Conservation (phyloP, 2,797 vertebrate species). For the Acanthopagrus latus region DNA sequence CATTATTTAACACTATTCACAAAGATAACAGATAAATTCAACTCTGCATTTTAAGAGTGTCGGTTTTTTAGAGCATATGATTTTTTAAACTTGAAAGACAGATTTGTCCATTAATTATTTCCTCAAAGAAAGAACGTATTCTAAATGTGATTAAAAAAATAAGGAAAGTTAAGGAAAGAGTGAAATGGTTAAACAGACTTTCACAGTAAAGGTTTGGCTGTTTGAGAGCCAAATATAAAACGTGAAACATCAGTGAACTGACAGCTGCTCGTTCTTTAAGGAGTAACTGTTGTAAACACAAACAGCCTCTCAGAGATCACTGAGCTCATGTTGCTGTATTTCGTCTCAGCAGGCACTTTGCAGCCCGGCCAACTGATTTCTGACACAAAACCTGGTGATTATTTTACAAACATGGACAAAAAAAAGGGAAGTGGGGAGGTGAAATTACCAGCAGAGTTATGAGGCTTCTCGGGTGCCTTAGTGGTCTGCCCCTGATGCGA, state of each 20-base stretch:
- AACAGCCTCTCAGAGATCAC: background rate
- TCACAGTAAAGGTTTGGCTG: background rate
- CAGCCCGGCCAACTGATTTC: background rate
- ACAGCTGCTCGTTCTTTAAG: background rate
- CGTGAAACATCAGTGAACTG: background rate
- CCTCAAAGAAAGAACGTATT: background rate
- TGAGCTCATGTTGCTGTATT: background rate
- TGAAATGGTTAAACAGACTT: too few relatives aligned
- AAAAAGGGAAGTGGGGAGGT: conserved; percentile 17
- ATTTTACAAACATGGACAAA: conserved; percentile 3
- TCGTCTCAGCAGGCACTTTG: background rate
- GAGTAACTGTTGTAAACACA: conserved; percentile 26
- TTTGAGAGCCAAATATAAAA: background rate
- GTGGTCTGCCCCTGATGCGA: conserved; percentile 50
- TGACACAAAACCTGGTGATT: background rate
- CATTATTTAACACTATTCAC: too few relatives aligned
- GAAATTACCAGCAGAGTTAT: conserved; percentile 80
- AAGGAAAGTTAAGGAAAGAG: too few relatives aligned
- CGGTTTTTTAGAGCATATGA: background rate
- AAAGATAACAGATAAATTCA: too few relatives aligned
- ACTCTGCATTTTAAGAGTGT: too few relatives aligned
- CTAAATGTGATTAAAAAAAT: background rate
- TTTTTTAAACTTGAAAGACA: background rate
- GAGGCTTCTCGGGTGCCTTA: conserved; percentile 71
- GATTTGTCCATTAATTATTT: background rate